A percentile compares a stretch with the other conserved stretches of the same genome.
phyloP scores from a whole-genome alignment of 2,113 vertebrate genomes.

The Sceloporus tristichus region DNA sequence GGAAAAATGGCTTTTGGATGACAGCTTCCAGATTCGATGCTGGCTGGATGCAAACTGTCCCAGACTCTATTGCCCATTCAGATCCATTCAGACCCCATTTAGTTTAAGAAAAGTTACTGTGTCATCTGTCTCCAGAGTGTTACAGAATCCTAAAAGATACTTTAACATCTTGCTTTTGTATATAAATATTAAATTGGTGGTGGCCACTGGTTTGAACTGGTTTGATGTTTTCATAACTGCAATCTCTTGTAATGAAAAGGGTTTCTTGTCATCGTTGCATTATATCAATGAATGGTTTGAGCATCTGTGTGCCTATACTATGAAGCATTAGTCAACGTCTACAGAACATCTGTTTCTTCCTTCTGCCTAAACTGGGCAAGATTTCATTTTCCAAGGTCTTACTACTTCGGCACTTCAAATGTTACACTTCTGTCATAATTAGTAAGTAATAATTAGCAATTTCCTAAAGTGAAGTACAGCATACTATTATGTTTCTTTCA shows the following conservation, averaged over 20 bases:
- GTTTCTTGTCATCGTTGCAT: not conserved
- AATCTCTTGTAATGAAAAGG: not conserved
- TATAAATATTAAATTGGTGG: no score
- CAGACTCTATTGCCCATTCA: no score
- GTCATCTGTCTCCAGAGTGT: no score
- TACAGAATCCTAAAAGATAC: no score
- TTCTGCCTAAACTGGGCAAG: slow-evolving; percentile 57
- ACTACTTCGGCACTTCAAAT: slow-evolving; percentile 34
- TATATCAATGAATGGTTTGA: not conserved
- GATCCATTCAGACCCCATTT: no score
- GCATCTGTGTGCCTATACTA: slow-evolving; percentile 16
- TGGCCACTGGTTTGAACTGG: no score
- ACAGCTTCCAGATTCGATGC: no score
- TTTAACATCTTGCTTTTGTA: no score
- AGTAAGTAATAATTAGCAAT: slow-evolving; percentile 60
- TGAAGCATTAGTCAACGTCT: slow-evolving; percentile 50
- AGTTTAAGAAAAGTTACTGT: no score
- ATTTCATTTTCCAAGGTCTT: slow-evolving; percentile 60
- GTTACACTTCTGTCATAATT: slow-evolving; percentile 42
- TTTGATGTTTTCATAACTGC: not conserved
- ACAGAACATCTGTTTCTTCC: not conserved
- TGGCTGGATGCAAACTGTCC: no score
- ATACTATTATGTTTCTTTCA: slow-evolving; percentile 8
- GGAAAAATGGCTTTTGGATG: no score
- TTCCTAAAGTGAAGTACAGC: slow-evolving; percentile 48